Evolutionary conservation across 2,888 invertebrate species (phyloP).

Genomic region (Poecilus cupreus): DNA sequence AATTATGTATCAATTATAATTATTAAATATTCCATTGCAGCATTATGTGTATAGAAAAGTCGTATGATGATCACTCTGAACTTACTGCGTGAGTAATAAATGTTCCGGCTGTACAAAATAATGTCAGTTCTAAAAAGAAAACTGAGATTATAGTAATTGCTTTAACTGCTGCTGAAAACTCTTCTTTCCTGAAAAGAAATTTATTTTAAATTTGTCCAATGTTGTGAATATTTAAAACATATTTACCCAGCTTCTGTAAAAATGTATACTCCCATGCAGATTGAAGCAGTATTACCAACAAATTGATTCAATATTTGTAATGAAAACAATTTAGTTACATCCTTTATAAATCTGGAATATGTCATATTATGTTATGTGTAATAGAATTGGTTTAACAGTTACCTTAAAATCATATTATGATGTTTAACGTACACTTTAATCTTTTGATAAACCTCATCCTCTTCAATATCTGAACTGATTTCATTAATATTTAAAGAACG

Average conservation of each 20-base stretch:
- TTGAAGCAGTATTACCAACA: slow-evolving; percentile 34
- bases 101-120: slow-evolving; percentile 12
- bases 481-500: not conserved
- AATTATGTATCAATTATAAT: no score
- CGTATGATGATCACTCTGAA: no score
- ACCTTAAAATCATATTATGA: slow-evolving; percentile 15
- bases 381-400: not conserved
- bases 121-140: not conserved
- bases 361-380: not conserved
- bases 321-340: slow-evolving; percentile 16
- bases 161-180: not conserved
- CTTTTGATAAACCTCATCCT: not conserved
- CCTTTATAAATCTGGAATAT: slow-evolving; percentile 7
- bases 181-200: not conserved
- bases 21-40: no score
- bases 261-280: slow-evolving; percentile 21
- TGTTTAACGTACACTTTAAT: slow-evolving; percentile 15
- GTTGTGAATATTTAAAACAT: not conserved
- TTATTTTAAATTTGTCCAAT: no score
- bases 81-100: slow-evolving; percentile 21
- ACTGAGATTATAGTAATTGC: not conserved
- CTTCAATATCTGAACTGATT: not conserved
- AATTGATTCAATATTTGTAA: slow-evolving; percentile 30
- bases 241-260: slow-evolving; percentile 19
- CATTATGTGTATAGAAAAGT: no score